Percentiles rank a stretch among this genome's conserved stretches.
phyloP scores from a whole-genome alignment of 2,888 invertebrate species.

The Laothoe populi region DNA sequence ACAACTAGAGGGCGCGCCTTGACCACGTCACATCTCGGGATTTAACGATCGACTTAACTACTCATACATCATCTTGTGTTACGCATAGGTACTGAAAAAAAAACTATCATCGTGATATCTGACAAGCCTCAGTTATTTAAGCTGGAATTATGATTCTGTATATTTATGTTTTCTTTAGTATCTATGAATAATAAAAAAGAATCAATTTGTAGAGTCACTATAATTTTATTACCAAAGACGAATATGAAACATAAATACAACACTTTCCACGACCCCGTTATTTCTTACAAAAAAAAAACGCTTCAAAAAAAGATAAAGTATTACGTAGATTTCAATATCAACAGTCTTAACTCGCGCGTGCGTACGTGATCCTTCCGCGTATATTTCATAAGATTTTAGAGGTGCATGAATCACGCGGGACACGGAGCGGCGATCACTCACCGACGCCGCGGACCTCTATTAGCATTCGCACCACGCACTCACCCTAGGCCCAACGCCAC shows the following conservation, averaged over 20 bases:
- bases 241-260: neutral
- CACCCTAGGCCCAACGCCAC: conserved; percentile 81
- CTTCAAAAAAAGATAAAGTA: conserved; percentile 53
- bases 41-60: conserved; percentile 18
- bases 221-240: no score
- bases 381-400: conserved; percentile 85
- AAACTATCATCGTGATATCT: neutral
- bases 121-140: neutral
- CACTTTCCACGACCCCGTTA: conserved; percentile 14
- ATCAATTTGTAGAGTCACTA: no score
- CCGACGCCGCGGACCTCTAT: conserved; percentile 76
- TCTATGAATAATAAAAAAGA: no score
- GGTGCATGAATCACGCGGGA: conserved; percentile 84
- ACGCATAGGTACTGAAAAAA: conserved; percentile 7
- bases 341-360: conserved; percentile 80
- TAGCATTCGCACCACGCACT: conserved; percentile 76
- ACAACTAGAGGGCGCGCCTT: conserved; percentile 57
- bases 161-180: neutral
- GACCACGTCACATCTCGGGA: conserved; percentile 54
- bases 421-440: conserved; percentile 83
- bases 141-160: neutral
- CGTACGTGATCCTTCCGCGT: conserved; percentile 81
- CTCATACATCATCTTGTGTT: neutral
- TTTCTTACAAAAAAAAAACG: conserved; percentile 11
- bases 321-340: conserved; percentile 84